Conservation (phyloP, 2,113 vertebrate genomes). For the Epinephelus moara region DNA sequence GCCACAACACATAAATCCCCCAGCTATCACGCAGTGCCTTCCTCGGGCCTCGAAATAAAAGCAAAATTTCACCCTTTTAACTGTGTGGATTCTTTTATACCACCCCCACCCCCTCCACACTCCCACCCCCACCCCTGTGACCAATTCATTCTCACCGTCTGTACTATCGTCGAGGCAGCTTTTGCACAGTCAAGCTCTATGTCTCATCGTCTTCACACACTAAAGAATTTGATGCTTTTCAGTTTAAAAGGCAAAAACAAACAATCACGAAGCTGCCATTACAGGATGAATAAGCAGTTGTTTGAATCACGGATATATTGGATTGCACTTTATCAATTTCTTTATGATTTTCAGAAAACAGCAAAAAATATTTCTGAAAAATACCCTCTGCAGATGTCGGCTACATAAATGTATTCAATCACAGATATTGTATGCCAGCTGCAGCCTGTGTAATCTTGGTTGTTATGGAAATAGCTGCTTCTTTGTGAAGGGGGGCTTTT, state of each 20-base stretch:
- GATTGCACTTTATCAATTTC: constrained; percentile 6
- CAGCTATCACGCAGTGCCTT: not conserved
- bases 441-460: constrained; percentile 40
- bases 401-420: constrained; percentile 27
- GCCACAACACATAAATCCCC: constrained; percentile 2
- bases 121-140: constrained; percentile 1
- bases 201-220: constrained; percentile 18
- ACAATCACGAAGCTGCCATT: constrained; percentile 13
- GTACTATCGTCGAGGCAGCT: not conserved
- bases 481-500: constrained; percentile 6
- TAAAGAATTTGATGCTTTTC: not conserved
- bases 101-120: not conserved
- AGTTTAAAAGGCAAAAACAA: constrained; percentile 30
- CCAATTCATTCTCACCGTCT: constrained; percentile 5
- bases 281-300: constrained; percentile 12
- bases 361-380: not conserved
- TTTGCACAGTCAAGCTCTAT: constrained; percentile 10
- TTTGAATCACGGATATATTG: constrained; percentile 10
- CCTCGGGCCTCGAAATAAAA: not conserved
- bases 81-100: not conserved
- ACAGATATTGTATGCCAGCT: constrained; percentile 37
- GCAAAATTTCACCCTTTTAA: constrained; percentile 4
- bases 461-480: constrained; percentile 42
- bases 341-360: constrained; percentile 26
- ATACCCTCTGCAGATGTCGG: constrained; percentile 19